phyloP scores from a whole-genome alignment of 2,797 vertebrate species.

The Falco berigora region DNA sequence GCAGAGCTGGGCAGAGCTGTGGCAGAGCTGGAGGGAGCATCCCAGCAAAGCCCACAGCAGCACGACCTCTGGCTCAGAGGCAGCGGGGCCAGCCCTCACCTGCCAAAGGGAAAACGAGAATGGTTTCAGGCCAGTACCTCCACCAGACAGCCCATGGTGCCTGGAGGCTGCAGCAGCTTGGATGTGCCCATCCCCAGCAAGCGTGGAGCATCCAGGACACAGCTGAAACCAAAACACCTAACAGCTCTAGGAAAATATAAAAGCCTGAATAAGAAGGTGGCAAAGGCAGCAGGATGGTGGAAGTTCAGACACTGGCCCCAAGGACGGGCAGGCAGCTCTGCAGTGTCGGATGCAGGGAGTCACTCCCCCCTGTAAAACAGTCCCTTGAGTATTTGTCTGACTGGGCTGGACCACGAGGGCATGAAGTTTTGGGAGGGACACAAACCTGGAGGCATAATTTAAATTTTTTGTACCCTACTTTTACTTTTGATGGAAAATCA shows the following conservation, averaged over 20 bases:
- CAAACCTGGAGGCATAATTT: background rate
- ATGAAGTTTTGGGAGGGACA: background rate
- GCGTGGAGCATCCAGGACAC: background rate
- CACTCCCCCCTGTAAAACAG: fast-evolving
- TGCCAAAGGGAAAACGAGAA: background rate
- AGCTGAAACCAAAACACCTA: background rate
- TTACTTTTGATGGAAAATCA: background rate
- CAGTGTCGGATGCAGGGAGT: background rate
- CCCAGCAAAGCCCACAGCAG: background rate
- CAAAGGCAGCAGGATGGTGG: background rate
- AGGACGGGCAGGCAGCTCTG: background rate
- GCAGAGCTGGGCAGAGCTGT: background rate
- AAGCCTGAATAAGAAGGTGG: background rate
- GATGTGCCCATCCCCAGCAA: background rate
- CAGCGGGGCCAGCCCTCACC: background rate
- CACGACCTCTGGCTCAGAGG: background rate
- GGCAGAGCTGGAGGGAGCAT: background rate
- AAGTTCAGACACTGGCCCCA: background rate
- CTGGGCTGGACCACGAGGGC: background rate
- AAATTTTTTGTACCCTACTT: background rate
- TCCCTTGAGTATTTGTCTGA: background rate
- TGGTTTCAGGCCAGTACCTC: background rate
- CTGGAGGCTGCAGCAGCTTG: background rate
- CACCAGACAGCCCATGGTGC: background rate
- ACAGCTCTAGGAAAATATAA: background rate